Evolutionary conservation across 2,888 invertebrate genomes (phyloP), one percentile per base, ranked within the genome.

Genomic region (Iselma pallidipennis): DNA sequence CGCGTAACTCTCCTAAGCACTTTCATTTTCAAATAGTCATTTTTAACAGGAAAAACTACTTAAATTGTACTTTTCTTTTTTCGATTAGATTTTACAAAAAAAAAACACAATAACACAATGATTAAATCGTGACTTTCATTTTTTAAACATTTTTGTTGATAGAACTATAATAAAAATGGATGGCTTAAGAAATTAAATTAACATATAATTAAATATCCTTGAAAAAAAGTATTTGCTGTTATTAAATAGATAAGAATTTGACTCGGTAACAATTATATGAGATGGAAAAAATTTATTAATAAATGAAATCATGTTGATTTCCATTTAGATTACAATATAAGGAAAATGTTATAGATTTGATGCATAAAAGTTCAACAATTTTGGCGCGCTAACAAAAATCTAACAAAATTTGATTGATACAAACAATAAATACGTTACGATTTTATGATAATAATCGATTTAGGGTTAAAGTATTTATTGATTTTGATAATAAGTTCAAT

Each of bases 131-230:
- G 50, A 28, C 25, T 26, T 50, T 23, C 25, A 25, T 25, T 16
- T 4, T 50, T 50, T 21, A 49, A 10, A 19, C 48, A 19, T 23
- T 49, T 49, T 10, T 6, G 12, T 25, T 50, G 10, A 19, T 12
- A 50, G 28, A 50, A 50, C 10, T n/a, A n/a, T n/a, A n/a, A n/a
- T n/a, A n/a, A n/a, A n/a, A n/a, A n/a, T n/a, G n/a, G n/a, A n/a
- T n/a, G n/a, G n/a, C n/a, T n/a, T n/a, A n/a, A n/a, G n/a, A n/a
- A n/a, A n/a, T n/a, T n/a, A n/a, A n/a, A n/a, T n/a, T n/a, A n/a
- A n/a, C n/a, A n/a, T n/a, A n/a, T n/a, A n/a, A n/a, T n/a, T n/a
- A 51, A 53, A 53, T 21, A 57, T 59, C 59, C 59, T 59, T 59
- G 59, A 59, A 54, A 59, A n/a, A n/a, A 57, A 42, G n/a, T 53